Evolutionary conservation across 2,113 vertebrate genomes (phyloP).

Genomic region (Zapus hudsonius): DNA sequence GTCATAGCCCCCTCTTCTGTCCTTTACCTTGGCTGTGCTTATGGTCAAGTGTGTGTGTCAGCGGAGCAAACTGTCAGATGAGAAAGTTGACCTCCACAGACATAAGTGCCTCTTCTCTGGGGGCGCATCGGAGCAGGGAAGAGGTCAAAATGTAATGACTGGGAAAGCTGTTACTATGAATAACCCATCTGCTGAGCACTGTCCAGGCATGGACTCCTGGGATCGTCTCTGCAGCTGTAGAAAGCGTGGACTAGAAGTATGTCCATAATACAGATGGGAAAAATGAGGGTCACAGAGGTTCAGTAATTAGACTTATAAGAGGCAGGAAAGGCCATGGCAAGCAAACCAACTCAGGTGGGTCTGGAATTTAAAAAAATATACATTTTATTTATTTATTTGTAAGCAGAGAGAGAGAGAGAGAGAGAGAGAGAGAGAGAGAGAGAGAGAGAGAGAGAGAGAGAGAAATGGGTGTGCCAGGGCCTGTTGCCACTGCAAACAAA

Average conservation of each 20-base stretch:
- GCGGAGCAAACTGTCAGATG: neutral
- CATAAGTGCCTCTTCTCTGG: neutral
- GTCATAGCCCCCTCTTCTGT: neutral
- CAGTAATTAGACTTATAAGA: too few relatives aligned
- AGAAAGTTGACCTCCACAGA: too few relatives aligned
- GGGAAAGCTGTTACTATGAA: fast-evolving
- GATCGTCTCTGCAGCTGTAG: neutral
- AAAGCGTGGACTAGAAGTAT: neutral
- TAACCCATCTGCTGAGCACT: fast-evolving
- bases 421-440: too few relatives aligned
- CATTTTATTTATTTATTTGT: too few relatives aligned
- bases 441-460: too few relatives aligned
- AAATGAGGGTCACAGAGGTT: neutral
- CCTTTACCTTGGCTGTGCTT: neutral
- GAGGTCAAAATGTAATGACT: too few relatives aligned
- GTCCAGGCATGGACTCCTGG: fast-evolving
- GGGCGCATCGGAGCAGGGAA: neutral
- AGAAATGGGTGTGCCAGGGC: too few relatives aligned
- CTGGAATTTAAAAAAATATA: too few relatives aligned
- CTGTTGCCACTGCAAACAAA: too few relatives aligned
- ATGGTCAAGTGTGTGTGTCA: neutral
- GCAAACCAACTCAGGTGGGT: neutral
- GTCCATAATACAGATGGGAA: neutral
- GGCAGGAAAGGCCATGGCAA: neutral
- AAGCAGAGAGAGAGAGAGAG: too few relatives aligned